These are phyloP conservation scores for Chalcis sispes DNA, from an alignment of 2,888 invertebrate genomes.

Conservation along the genomic window DNA sequence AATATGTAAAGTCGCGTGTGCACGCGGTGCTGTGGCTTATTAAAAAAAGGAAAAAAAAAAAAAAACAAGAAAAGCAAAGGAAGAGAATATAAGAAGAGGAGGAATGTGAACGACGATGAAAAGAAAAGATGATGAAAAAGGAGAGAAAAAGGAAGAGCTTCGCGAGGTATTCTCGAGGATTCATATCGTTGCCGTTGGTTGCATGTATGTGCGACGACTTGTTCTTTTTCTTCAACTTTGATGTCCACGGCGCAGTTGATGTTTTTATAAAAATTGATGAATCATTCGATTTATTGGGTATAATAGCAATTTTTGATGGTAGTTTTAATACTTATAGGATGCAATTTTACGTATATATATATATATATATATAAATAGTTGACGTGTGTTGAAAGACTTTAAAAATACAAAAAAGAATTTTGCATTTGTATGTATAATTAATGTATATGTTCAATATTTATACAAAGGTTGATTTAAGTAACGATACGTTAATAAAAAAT, in stretches of 20 bases:
- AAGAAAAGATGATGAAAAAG: slow-evolving; percentile 17
- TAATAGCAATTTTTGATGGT: no score
- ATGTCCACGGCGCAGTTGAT: not conserved
- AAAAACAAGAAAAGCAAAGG: slow-evolving; percentile 40
- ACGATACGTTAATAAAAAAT: no score
- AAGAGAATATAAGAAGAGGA: not conserved
- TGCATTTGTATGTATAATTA: no score
- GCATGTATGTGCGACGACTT: no score
- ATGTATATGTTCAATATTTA: no score
- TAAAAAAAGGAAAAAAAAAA: slow-evolving; percentile 56
- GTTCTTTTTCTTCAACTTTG: slow-evolving; percentile 35
- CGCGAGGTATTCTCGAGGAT: slow-evolving; percentile 3
- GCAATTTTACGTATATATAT: no score
- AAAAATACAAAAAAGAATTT: no score
- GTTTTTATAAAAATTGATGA: not conserved
- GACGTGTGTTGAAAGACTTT: no score
- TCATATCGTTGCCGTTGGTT: not conserved
- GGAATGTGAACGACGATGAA: slow-evolving; percentile 12
- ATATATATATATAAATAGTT: no score
- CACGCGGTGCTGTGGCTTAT: slow-evolving; percentile 50
- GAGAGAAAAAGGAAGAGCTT: slow-evolving; percentile 33
- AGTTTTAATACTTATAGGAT: no score
- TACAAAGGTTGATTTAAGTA: no score
- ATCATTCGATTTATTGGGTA: not conserved
- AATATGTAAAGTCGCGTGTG: slow-evolving; percentile 68